These are phyloP conservation scores for Mylabris phalerata DNA, from an alignment of 1,140 invertebrate genomes.

Conservation along the genomic window DNA sequence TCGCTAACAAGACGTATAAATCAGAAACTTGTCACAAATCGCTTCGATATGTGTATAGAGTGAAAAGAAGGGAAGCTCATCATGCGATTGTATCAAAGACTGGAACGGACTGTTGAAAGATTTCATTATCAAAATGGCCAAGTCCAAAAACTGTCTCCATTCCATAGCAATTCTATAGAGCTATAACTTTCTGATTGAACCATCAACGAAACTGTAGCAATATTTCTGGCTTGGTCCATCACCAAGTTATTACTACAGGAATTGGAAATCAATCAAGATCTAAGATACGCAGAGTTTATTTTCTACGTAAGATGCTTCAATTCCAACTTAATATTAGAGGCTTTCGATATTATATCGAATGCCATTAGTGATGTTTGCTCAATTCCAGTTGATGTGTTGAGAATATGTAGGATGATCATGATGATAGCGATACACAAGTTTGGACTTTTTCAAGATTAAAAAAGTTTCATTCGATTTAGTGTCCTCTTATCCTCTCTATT, in stretches of 20 bases:
- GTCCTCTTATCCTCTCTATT: no score
- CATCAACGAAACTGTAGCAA: slow-evolving; percentile 24
- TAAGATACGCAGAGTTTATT: slow-evolving; percentile 25
- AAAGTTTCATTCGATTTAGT: no score
- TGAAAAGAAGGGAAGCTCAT: neutral
- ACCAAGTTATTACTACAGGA: slow-evolving; percentile 29
- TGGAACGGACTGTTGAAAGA: slow-evolving; percentile 6
- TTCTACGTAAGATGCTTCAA: slow-evolving; percentile 12
- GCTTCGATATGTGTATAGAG: neutral
- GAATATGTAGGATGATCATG: slow-evolving; percentile 4
- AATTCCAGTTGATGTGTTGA: slow-evolving; percentile 6
- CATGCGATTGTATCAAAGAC: slow-evolving; percentile 2
- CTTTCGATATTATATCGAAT: slow-evolving; percentile 4
- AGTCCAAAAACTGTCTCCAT: slow-evolving; percentile 17
- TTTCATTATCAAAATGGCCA: slow-evolving; percentile 22
- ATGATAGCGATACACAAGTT: no score
- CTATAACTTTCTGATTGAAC: slow-evolving; percentile 25
- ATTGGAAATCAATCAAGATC: slow-evolving; percentile 34
- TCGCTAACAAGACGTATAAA: no score
- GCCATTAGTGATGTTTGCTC: slow-evolving; percentile 11
- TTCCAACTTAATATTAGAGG: slow-evolving; percentile 10
- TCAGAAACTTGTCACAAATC: no score
- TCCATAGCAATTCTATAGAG: slow-evolving; percentile 8
- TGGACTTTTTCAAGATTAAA: no score
- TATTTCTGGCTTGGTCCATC: slow-evolving; percentile 25